Percentiles rank a stretch among this genome's conserved stretches.
Evolutionary conservation across 2,113 vertebrate species (phyloP).

Genomic region (Malurus melanocephalus): DNA sequence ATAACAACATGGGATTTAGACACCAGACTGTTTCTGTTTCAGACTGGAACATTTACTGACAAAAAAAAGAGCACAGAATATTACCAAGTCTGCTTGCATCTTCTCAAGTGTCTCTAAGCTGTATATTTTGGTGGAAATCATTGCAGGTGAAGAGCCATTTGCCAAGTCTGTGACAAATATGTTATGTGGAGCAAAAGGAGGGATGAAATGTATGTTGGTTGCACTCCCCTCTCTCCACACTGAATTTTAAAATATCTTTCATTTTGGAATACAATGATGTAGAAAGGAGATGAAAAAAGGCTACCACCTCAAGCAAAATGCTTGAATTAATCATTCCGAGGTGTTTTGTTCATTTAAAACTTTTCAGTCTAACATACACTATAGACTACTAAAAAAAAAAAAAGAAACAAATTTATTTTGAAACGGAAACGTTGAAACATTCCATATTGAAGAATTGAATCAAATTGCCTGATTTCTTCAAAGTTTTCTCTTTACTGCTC

Average conservation of each 20-base stretch:
- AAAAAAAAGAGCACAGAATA: not conserved
- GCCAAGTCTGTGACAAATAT: not conserved
- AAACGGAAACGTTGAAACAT: not conserved
- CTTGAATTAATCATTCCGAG: not conserved
- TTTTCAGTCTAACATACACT: not conserved
- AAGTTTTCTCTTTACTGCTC: not conserved
- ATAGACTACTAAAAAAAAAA: not conserved
- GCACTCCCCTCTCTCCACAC: accelerated
- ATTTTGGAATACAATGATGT: not conserved
- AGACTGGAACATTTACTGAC: not conserved
- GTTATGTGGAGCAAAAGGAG: not conserved
- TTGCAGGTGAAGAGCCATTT: not conserved
- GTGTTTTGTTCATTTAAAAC: not conserved
- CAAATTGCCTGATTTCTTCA: not conserved
- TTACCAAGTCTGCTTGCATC: not conserved
- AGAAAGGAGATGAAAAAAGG: not conserved
- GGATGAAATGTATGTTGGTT: not conserved
- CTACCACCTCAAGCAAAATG: not conserved
- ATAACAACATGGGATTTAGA: not conserved
- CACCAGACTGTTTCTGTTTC: not conserved
- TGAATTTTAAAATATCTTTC: not conserved
- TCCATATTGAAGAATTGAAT: not conserved
- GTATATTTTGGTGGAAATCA: not conserved
- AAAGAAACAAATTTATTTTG: not conserved
- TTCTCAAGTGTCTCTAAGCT: not conserved